Percentiles rank a stretch among this genome's conserved stretches.
Evolutionary conservation across 2,888 invertebrate genomes (phyloP).

Genomic region (Drosophila formosana): DNA sequence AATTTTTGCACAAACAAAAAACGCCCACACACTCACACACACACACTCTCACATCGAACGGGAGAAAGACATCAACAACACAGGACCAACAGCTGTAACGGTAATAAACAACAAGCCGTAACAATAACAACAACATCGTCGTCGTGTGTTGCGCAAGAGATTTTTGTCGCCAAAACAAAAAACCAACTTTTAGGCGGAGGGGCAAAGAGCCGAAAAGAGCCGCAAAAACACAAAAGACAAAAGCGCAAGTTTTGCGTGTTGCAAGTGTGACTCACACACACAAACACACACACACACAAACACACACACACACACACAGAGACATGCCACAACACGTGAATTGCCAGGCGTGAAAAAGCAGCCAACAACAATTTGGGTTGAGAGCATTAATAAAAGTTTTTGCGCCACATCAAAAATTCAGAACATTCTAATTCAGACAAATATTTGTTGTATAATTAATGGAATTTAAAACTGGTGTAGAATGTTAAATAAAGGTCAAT

Average conservation of each 20-base stretch:
- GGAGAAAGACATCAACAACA: slow-evolving; percentile 42
- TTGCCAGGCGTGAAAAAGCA: slow-evolving; percentile 15
- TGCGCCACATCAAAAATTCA: background rate
- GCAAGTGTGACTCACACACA: slow-evolving; percentile 48
- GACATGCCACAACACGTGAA: slow-evolving; percentile 7
- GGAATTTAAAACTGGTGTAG: too few relatives aligned
- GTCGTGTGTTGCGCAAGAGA: slow-evolving; percentile 67
- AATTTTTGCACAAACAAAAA: slow-evolving; percentile 70
- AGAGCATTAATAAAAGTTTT: background rate
- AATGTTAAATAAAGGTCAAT: too few relatives aligned
- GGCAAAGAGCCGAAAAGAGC: slow-evolving; percentile 13
- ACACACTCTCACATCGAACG: background rate
- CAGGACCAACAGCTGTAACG: slow-evolving; percentile 70
- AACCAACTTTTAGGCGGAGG: slow-evolving; percentile 5
- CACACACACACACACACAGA: background rate
- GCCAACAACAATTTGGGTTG: background rate
- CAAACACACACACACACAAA: slow-evolving; percentile 12
- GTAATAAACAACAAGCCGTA: slow-evolving; percentile 73
- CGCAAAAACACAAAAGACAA: slow-evolving; percentile 30
- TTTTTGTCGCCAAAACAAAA: slow-evolving; percentile 63
- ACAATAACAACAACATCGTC: slow-evolving; percentile 43
- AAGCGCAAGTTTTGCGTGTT: slow-evolving; percentile 46
- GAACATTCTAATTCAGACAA: too few relatives aligned
- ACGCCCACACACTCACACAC: slow-evolving; percentile 38
- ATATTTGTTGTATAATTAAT: too few relatives aligned